These are phyloP conservation scores for Amitus sp. DNA, from an alignment of 2,888 invertebrate species.

Conservation along the genomic window DNA sequence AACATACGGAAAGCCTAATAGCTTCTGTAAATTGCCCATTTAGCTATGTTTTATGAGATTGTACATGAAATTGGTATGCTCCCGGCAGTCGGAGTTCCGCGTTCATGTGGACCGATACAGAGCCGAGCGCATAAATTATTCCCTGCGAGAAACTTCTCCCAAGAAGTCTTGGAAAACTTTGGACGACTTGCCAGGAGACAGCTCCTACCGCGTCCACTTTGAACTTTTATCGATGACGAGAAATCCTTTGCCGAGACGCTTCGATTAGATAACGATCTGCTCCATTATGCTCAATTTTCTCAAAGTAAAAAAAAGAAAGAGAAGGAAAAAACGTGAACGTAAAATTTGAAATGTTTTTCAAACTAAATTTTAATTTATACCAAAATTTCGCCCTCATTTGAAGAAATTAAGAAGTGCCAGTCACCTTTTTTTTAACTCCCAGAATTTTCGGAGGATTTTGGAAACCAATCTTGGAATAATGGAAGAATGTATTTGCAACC, in stretches of 20 bases:
- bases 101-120: slow-evolving; percentile 43
- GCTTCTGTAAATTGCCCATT: slow-evolving; percentile 27
- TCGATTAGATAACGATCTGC: slow-evolving; percentile 26
- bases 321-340: neutral
- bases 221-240: slow-evolving; percentile 55
- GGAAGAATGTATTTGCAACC: too few species aligned
- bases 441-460: too few species aligned
- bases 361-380: too few species aligned
- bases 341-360: slow-evolving; percentile 1
- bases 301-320: neutral
- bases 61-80: slow-evolving; percentile 34
- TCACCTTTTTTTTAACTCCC: too few species aligned
- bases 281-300: slow-evolving; percentile 20
- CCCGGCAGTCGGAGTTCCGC: slow-evolving; percentile 10
- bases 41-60: slow-evolving; percentile 26
- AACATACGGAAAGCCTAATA: too few species aligned
- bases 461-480: too few species aligned
- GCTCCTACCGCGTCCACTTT: slow-evolving; percentile 39
- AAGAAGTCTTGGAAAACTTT: slow-evolving; percentile 35
- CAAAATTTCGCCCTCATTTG: too few species aligned
- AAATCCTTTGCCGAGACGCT: slow-evolving; percentile 38
- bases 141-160: slow-evolving; percentile 48
- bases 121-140: slow-evolving; percentile 60
- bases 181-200: slow-evolving; percentile 34
- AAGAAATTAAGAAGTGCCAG: too few species aligned